A percentile compares a stretch with the other conserved stretches of the same genome.
These are phyloP conservation scores for Lineus longissimus DNA, from an alignment of 1,140 invertebrate genomes.

Conservation along the genomic window DNA sequence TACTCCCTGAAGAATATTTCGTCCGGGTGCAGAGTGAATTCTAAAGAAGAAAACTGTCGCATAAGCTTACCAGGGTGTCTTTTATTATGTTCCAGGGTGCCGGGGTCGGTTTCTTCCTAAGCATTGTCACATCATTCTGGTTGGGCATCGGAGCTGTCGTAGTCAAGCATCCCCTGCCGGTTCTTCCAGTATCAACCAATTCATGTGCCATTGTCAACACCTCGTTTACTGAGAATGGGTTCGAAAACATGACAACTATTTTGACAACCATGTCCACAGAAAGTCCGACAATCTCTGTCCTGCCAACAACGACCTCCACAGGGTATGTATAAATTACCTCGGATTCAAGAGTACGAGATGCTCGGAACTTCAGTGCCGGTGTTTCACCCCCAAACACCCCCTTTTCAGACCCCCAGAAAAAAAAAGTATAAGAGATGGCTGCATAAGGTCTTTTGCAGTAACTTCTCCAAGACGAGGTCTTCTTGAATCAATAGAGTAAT, in stretches of 20 bases:
- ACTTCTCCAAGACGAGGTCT: too few relatives aligned
- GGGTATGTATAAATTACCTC: background rate
- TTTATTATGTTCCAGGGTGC: too few relatives aligned
- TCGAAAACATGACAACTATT: background rate
- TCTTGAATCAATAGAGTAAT: too few relatives aligned
- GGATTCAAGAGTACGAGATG: background rate
- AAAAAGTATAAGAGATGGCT: too few relatives aligned
- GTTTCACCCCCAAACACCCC: too few relatives aligned
- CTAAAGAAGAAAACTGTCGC: too few relatives aligned
- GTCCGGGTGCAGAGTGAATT: too few relatives aligned
- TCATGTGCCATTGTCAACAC: slow-evolving; percentile 5
- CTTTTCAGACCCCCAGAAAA: too few relatives aligned
- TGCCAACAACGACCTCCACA: background rate
- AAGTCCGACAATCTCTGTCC: background rate
- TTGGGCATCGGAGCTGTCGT: slow-evolving; percentile 32
- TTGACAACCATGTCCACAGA: background rate
- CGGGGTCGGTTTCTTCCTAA: slow-evolving; percentile 22
- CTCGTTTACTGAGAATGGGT: background rate
- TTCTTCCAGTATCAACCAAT: slow-evolving; percentile 14
- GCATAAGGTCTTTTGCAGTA: too few relatives aligned
- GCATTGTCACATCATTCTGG: slow-evolving; percentile 29
- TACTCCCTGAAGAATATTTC: too few relatives aligned
- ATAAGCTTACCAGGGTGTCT: too few relatives aligned
- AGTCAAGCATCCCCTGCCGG: slow-evolving; percentile 16
- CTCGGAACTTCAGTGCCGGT: background rate